A percentile compares a stretch with the other conserved stretches of the same genome.
These are phyloP conservation scores for Harpalus rubripes DNA, from an alignment of 2,888 invertebrate species.

Conservation along the genomic window DNA sequence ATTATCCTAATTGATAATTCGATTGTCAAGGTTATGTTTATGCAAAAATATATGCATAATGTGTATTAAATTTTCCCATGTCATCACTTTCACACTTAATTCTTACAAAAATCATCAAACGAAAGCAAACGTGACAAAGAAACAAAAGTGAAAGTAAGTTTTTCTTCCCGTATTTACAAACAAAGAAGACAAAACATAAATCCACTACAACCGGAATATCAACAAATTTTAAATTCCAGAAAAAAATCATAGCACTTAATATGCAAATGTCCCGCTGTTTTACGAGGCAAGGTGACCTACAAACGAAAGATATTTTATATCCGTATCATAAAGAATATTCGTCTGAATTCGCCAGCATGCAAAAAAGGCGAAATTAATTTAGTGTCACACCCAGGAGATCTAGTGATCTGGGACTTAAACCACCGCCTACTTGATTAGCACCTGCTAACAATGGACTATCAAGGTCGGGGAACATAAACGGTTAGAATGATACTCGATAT, in stretches of 20 bases:
- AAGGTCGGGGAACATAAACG: conserved; percentile 16
- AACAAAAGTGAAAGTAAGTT: conserved; percentile 1
- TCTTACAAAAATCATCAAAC: not conserved
- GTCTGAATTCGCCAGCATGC: conserved; percentile 9
- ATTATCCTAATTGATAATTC: conserved; percentile 32
- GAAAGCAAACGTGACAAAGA: not conserved
- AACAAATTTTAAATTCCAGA: conserved; percentile 8
- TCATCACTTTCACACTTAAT: not conserved
- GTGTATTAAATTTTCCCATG: not conserved
- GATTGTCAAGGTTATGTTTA: conserved; percentile 21
- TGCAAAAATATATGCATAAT: conserved; percentile 7
- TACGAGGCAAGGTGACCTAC: conserved; percentile 40
- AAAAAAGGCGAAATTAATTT: conserved; percentile 49
- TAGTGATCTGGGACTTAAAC: conserved; percentile 19
- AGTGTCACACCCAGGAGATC: conserved; percentile 15
- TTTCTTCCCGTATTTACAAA: conserved; percentile 23
- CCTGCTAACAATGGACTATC: conserved; percentile 41
- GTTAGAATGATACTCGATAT: not conserved
- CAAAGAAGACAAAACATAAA: conserved; percentile 14
- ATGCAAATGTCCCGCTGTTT: conserved; percentile 20
- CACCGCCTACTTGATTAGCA: conserved; percentile 33
- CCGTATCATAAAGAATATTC: conserved; percentile 45
- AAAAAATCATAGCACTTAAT: conserved; percentile 26
- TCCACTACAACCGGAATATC: conserved; percentile 13
- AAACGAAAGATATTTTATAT: conserved; percentile 28